Evolutionary conservation across 1,140 invertebrate genomes (phyloP), one percentile per base, ranked within the genome.

Genomic region (Drosophila grimshawi): DNA sequence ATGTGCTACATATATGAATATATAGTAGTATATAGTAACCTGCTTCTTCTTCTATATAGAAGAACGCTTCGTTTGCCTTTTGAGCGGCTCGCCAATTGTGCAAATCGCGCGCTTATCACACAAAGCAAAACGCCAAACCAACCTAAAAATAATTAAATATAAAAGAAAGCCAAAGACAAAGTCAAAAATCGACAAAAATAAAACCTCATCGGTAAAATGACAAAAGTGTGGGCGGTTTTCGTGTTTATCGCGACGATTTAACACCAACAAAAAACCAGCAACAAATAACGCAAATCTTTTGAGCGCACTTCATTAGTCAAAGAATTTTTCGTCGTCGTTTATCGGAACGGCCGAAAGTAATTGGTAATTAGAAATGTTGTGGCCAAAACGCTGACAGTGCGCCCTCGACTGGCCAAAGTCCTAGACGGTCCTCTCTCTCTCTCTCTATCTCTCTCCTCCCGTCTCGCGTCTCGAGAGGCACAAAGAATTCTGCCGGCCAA

Each of bases 81-180:
- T 59, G 27, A 43, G 27, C 35, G 55, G 6, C 32, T 35, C 52
- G 45, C 33, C 56, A 68, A 60, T 68, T 55, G 67, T 70, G 67
- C 66, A 68, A 61, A 68, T 41, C 55, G 56, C 48, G 57, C 41
- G 59, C 67, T 69, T 63, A 72, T 59, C 68, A 57, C 19, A 57
- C 10, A 46, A 35, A 39, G 10, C 3, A 29, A 32, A 66, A 8
- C 19, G 33, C 32, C 41, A 64, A 11, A 64, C 29, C 32, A 33
- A 45, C 39, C 49, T 73, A 68, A 62, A 74, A 74, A 62, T 74
- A 69, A 37, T 57, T 56, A 56, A 29, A 61, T 29, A 71, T 35
- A 57, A 59, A 33, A 56, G 39, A 56, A 56, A 11, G 5, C 3
- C 2, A 46, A 53, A 6, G 19, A 19, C 19, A 53, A 56, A 56